Conservation (phyloP, 2,888 invertebrate genomes). For the Andricus quercusramuli region DNA sequence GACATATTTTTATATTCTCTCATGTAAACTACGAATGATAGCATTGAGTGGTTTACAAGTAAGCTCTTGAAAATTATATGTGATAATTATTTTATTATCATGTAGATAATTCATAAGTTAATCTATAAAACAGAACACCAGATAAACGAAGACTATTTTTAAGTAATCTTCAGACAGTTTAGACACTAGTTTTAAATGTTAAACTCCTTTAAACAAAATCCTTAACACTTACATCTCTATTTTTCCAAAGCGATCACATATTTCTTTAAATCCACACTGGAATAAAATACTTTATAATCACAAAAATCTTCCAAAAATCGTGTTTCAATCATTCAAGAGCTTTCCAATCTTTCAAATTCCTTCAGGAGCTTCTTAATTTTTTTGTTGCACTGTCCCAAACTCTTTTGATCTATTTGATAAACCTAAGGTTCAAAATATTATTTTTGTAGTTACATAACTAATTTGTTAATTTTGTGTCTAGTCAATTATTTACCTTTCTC, state of each 20-base stretch:
- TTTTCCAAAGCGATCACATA: neutral
- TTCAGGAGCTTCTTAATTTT: conserved; percentile 57
- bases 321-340: neutral
- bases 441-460: neutral
- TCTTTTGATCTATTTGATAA: conserved; percentile 60
- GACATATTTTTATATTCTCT: too few relatives aligned
- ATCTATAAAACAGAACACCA: neutral
- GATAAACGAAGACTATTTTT: neutral
- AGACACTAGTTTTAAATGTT: neutral
- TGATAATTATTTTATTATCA: neutral
- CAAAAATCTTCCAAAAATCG: neutral
- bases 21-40: too few relatives aligned
- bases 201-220: neutral
- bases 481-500: conserved; percentile 54
- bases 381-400: conserved; percentile 51
- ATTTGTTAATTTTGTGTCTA: neutral
- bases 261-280: too few relatives aligned
- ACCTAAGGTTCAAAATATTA: conserved; percentile 51
- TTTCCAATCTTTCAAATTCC: conserved; percentile 51
- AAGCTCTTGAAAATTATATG: too few relatives aligned
- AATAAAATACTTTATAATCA: neutral
- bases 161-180: neutral
- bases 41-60: too few relatives aligned
- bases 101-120: neutral
- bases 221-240: neutral